phyloP scores from a whole-genome alignment of 2,888 invertebrate species.

The Sipunculus nudus region DNA sequence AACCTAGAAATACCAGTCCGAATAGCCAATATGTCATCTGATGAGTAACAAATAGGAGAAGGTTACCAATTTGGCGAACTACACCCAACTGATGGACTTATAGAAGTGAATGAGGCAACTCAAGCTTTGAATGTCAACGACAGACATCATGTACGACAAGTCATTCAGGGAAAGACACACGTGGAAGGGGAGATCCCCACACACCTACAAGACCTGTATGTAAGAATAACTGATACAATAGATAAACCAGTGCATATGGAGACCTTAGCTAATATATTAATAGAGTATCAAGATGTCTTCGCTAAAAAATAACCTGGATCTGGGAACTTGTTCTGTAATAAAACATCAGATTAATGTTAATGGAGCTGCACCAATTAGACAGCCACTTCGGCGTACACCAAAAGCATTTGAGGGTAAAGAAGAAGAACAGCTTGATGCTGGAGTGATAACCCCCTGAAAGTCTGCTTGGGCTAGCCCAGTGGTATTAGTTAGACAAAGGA shows the following conservation, averaged over 20 bases:
- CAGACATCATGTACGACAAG: too few relatives aligned
- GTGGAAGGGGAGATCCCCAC: too few relatives aligned
- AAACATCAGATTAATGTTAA: slow-evolving; percentile 9
- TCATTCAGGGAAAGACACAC: too few relatives aligned
- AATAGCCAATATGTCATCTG: too few relatives aligned
- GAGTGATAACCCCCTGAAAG: neutral
- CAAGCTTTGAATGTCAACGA: too few relatives aligned
- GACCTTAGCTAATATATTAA: neutral
- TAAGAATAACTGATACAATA: too few relatives aligned
- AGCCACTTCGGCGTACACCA: slow-evolving; percentile 2
- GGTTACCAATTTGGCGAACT: too few relatives aligned
- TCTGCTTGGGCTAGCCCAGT: slow-evolving; percentile 10
- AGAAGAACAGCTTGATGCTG: neutral
- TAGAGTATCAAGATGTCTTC: neutral
- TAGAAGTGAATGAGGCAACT: too few relatives aligned
- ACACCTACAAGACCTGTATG: too few relatives aligned
- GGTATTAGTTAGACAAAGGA: slow-evolving; percentile 15
- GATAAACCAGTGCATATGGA: neutral
- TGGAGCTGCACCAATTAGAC: slow-evolving; percentile 11
- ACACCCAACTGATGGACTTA: too few relatives aligned
- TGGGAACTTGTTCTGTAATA: neutral
- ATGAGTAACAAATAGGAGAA: too few relatives aligned
- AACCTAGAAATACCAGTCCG: too few relatives aligned
- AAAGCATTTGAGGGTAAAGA: neutral
- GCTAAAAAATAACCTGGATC: slow-evolving; percentile 2